phyloP scores from a whole-genome alignment of 2,888 invertebrate species.

The Pseudeuparius sepicola region DNA sequence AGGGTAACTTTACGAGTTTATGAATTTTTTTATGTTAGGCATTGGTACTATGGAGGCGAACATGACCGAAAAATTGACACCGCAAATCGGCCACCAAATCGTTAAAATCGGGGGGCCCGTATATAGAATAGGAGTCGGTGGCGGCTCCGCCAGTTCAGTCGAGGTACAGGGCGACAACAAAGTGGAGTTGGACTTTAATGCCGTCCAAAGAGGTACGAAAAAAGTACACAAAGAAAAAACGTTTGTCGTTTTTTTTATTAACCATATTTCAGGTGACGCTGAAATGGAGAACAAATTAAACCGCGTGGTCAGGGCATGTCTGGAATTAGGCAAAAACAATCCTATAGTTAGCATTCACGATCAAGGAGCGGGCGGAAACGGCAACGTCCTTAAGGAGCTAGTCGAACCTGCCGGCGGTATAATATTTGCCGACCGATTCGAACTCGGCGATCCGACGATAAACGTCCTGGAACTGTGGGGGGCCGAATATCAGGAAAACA shows the following conservation, averaged over 20 bases:
- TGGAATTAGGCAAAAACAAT: slow-evolving; percentile 71
- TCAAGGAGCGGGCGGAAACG: slow-evolving; percentile 98
- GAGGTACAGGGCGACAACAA: slow-evolving; percentile 86
- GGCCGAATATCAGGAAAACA: slow-evolving; percentile 95
- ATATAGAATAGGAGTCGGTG: slow-evolving; percentile 95
- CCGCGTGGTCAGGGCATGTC: slow-evolving; percentile 83
- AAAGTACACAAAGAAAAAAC: neutral
- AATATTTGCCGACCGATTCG: slow-evolving; percentile 76
- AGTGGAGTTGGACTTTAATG: slow-evolving; percentile 85
- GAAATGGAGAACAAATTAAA: slow-evolving; percentile 99
- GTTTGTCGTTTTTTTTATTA: neutral
- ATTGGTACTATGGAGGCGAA: slow-evolving; percentile 80
- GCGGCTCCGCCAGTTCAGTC: slow-evolving; percentile 96
- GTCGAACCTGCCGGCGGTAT: slow-evolving; percentile 92
- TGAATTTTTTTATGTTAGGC: too few relatives aligned
- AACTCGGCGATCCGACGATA: slow-evolving; percentile 90
- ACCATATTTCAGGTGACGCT: slow-evolving; percentile 59
- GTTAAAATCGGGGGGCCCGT: slow-evolving; percentile 96
- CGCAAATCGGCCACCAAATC: slow-evolving; percentile 77
- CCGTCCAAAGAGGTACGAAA: slow-evolving; percentile 71
- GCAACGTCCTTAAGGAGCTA: slow-evolving; percentile 93
- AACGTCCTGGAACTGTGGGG: slow-evolving; percentile 94
- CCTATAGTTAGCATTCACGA: slow-evolving; percentile 95
- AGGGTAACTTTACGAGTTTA: too few relatives aligned
- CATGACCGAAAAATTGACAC: slow-evolving; percentile 68